These are phyloP conservation scores for Phrixothrix hirtus DNA, from an alignment of 2,888 invertebrate genomes.

Conservation along the genomic window DNA sequence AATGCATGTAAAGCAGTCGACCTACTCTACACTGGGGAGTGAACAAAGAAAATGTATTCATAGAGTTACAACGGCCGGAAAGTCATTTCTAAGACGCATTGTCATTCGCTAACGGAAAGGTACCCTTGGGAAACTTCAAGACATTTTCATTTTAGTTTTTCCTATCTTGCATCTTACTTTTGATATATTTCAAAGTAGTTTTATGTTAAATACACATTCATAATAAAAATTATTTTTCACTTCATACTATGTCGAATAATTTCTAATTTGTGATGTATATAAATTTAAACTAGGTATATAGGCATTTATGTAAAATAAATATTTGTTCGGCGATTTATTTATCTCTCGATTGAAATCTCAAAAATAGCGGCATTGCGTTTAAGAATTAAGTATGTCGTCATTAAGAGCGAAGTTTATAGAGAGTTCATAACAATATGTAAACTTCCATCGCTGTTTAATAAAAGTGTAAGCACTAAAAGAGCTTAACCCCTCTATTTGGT, in stretches of 20 bases:
- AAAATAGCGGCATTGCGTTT: no score
- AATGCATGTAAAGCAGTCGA: constrained; percentile 55
- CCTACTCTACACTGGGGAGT: constrained; percentile 39
- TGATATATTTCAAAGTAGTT: constrained; percentile 20
- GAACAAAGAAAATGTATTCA: constrained; percentile 54
- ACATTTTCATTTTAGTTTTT: constrained; percentile 56
- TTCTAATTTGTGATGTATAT: no score
- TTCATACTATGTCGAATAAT: no score
- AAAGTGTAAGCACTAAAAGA: constrained; percentile 43
- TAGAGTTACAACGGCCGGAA: constrained; percentile 45
- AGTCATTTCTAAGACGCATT: constrained; percentile 56
- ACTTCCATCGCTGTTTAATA: constrained; percentile 42
- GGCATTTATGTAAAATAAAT: no score
- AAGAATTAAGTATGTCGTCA: constrained; percentile 1
- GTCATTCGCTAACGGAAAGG: constrained; percentile 54
- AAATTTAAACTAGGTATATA: no score
- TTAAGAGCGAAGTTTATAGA: constrained; percentile 2
- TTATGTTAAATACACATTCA: constrained; percentile 9
- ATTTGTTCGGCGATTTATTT: no score
- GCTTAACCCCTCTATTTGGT: constrained; percentile 51
- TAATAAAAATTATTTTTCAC: no score
- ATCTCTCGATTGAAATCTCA: no score
- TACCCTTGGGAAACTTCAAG: constrained; percentile 53
- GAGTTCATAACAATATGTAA: constrained; percentile 27
- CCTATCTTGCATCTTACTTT: constrained; percentile 33